Evolutionary conservation across 1,140 invertebrate species (phyloP).

Genomic region (Periplaneta americana): DNA sequence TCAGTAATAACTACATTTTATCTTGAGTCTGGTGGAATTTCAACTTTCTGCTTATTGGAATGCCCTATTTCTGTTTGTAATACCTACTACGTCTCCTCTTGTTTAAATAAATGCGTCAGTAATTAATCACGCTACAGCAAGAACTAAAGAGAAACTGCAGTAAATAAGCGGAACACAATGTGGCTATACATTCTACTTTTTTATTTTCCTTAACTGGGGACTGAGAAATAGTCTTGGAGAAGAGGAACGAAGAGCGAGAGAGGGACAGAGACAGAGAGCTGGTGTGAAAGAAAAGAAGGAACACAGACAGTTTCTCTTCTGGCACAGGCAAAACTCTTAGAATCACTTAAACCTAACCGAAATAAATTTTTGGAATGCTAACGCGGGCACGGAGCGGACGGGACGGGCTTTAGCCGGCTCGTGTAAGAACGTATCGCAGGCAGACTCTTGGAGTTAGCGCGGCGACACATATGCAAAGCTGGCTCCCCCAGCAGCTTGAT

Average conservation of each 20-base stretch:
- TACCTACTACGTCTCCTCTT: too few relatives aligned
- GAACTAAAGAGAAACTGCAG: neutral
- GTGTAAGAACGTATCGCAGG: neutral
- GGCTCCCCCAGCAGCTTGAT: neutral
- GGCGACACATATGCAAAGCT: conserved; percentile 7
- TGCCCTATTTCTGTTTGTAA: too few relatives aligned
- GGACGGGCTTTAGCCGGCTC: neutral
- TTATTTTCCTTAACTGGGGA: neutral
- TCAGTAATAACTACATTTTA: too few relatives aligned
- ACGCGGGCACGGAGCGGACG: neutral
- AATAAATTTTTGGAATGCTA: conserved; percentile 6
- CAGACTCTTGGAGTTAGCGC: neutral
- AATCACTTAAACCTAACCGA: conserved; percentile 2
- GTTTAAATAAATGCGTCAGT: neutral
- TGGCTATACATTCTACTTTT: neutral
- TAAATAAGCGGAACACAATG: neutral
- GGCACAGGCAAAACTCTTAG: neutral
- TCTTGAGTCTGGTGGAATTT: too few relatives aligned
- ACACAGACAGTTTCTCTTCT: too few relatives aligned
- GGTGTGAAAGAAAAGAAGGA: neutral
- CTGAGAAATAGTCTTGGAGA: neutral
- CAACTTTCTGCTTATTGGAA: too few relatives aligned
- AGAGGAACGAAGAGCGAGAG: neutral
- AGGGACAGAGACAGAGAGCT: neutral
- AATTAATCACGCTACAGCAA: neutral